Conservation (phyloP, 2,888 invertebrate species). For the Megamerina dolium region DNA sequence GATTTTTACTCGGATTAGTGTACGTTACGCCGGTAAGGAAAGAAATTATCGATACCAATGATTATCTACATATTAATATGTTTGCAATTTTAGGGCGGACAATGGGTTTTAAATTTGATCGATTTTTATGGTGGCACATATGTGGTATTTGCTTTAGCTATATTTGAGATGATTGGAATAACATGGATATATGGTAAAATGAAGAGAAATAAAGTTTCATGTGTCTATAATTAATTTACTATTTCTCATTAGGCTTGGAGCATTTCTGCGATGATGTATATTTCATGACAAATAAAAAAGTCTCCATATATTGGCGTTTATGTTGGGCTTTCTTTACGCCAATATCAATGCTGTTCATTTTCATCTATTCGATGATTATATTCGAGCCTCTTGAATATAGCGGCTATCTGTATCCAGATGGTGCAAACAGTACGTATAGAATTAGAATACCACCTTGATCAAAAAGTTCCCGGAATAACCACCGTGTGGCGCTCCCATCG, state of each 20-base stretch:
- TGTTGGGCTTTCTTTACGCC: conserved; percentile 73
- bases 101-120: conserved; percentile 55
- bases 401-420: conserved; percentile 53
- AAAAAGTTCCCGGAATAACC: too few relatives aligned
- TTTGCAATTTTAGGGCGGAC: conserved; percentile 53
- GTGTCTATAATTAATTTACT: background rate
- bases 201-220: background rate
- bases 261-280: conserved; percentile 62
- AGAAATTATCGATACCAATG: background rate
- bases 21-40: conserved; percentile 61
- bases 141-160: conserved; percentile 59
- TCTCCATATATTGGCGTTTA: conserved; percentile 66
- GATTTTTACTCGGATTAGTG: conserved; percentile 62
- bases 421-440: conserved; percentile 56
- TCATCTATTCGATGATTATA: conserved; percentile 61
- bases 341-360: conserved; percentile 59
- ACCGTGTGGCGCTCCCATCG: too few relatives aligned
- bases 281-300: conserved; percentile 66
- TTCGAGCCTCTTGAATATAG: conserved; percentile 57
- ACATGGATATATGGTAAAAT: conserved; percentile 56
- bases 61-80: too few relatives aligned
- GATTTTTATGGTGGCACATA: conserved; percentile 60
- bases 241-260: conserved; percentile 15
- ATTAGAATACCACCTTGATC: too few relatives aligned
- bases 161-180: conserved; percentile 54